Conservation (phyloP, 2,888 invertebrate genomes). For the Lycocerus yunnanus region DNA sequence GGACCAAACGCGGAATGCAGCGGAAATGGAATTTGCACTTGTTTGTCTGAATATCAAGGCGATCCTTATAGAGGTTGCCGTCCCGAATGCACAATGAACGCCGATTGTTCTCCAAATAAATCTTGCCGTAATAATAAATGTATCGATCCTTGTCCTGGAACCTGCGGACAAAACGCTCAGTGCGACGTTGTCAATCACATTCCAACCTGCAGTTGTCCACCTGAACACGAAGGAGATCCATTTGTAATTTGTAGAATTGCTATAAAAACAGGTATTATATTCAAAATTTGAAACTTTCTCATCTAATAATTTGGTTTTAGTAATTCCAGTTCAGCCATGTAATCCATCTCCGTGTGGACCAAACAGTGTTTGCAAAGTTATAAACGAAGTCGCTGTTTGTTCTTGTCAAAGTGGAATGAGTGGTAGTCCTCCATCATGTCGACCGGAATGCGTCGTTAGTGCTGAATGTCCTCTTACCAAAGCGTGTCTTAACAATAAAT, state of each 20-base stretch:
- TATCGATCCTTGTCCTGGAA: conserved; percentile 76
- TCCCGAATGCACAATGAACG: conserved; percentile 80
- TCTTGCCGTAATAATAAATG: conserved; percentile 80
- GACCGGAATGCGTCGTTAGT: conserved; percentile 72
- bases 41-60: conserved; percentile 72
- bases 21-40: conserved; percentile 72
- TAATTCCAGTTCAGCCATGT: conserved; percentile 58
- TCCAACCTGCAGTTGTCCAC: conserved; percentile 78
- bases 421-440: conserved; percentile 69
- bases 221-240: conserved; percentile 77
- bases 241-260: conserved; percentile 61
- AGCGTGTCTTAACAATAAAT: conserved; percentile 72
- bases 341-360: conserved; percentile 69
- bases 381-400: conserved; percentile 70
- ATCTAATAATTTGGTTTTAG: neutral
- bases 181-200: conserved; percentile 84
- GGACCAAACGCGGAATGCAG: conserved; percentile 76
- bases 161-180: conserved; percentile 78
- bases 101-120: conserved; percentile 75
- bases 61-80: conserved; percentile 75
- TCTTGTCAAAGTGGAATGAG: conserved; percentile 68
- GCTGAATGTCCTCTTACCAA: conserved; percentile 69
- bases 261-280: neutral
- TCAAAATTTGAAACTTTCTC: neutral
- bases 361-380: conserved; percentile 65